phyloP scores from a whole-genome alignment of 2,797 vertebrate genomes.

The Arrhamphus sclerolepis region DNA sequence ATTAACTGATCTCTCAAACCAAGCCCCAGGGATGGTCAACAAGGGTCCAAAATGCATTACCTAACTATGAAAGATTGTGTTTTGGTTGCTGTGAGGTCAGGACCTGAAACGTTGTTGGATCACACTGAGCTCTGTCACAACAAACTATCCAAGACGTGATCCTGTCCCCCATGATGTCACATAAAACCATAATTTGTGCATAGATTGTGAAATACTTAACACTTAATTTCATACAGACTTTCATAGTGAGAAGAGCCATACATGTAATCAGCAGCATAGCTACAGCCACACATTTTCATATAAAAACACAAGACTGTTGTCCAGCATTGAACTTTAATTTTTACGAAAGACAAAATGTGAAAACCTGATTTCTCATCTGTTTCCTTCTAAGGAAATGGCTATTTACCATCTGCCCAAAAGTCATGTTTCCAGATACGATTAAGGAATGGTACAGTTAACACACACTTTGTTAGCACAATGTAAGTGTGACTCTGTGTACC shows the following conservation, averaged over 20 bases:
- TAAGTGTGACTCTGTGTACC: neutral
- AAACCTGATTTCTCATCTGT: too few species aligned
- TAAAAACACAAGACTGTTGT: neutral
- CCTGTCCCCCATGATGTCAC: conserved; percentile 56
- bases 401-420: neutral
- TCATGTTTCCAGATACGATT: conserved; percentile 5
- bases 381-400: neutral
- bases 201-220: conserved; percentile 1
- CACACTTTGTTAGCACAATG: conserved; percentile 21
- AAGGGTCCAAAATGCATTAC: conserved; percentile 59
- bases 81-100: conserved; percentile 65
- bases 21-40: conserved; percentile 65
- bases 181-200: conserved; percentile 16
- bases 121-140: conserved; percentile 37
- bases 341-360: conserved; percentile 18
- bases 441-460: conserved; percentile 12
- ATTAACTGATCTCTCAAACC: conserved; percentile 56
- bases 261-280: too few species aligned
- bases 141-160: conserved; percentile 48
- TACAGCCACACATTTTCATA: neutral
- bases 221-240: neutral
- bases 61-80: conserved; percentile 64
- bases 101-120: conserved; percentile 63
- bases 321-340: conserved; percentile 17
- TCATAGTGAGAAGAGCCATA: neutral